Evolutionary conservation across 2,888 invertebrate genomes (phyloP), one percentile per base, ranked within the genome.

Genomic region (Deilephila elpenor): DNA sequence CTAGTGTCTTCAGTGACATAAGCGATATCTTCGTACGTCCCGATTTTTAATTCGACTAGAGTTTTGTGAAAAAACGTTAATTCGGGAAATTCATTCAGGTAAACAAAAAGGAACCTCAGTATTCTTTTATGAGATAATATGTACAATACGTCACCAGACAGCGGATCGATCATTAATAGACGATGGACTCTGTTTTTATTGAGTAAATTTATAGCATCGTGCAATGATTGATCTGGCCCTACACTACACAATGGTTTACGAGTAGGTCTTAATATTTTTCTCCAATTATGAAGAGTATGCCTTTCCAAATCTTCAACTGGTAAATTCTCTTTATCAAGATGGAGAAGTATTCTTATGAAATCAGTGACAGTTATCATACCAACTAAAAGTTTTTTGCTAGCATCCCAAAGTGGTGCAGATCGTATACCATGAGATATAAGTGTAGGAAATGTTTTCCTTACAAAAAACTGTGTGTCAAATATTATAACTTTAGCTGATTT

Each of bases 341-440:
- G 86, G 73, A 94, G 87, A 59, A 94, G 88, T 80, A 94, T 93
- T 82, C 91, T 88, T 77, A 94, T 94, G 78, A 94, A 94, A 86
- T 94, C 94, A 60, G 94, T 92, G 7, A 94, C 94, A 59, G 94
- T 94, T 76, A 94, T 94, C 94, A 94, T 94, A 59, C 94, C 94
- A 17, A 93, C 92, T 19, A 94, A 88, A 77, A 91, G 82, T 77
- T 94, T 93, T 83, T 92, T 93, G 81, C 80, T 89, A 53, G 92
- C 91, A 81, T 94, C 94, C 94, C 94, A 94, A 74, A 94, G 87
- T 34, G 94, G 94, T 53, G 94, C 94, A 75, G 94, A 93, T 61
- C 94, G 88, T 78, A 94, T 94, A 70, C 94, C 94, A 76, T 94
- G 93, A 44, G 94, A 94, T 78, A 94, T 93, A 74, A 94, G 84